phyloP scores from a whole-genome alignment of 2,113 vertebrate genomes.

The Callionymus lyra region DNA sequence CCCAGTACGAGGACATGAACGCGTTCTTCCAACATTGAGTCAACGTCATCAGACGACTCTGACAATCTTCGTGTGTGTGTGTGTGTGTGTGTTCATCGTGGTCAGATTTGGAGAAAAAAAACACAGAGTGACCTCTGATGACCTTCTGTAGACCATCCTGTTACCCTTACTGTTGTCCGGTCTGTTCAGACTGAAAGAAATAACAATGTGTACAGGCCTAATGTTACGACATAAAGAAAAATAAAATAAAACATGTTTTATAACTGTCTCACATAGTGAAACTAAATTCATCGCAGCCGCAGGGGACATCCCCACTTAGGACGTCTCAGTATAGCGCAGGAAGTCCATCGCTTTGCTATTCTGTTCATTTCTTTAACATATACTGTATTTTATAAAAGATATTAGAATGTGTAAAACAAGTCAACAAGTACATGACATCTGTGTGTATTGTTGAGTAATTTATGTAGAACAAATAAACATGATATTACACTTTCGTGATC shows the following conservation, averaged over 20 bases:
- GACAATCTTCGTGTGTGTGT: slow-evolving; percentile 26
- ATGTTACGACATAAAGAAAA: slow-evolving; percentile 46
- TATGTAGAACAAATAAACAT: too few species aligned
- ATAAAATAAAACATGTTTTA: slow-evolving; percentile 52
- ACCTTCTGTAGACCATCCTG: slow-evolving; percentile 46
- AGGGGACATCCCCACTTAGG: background rate
- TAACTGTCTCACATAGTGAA: slow-evolving; percentile 51
- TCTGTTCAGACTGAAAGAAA: slow-evolving; percentile 55
- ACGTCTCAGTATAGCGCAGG: too few species aligned
- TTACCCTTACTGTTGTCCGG: slow-evolving; percentile 51
- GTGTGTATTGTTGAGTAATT: too few species aligned
- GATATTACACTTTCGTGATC: too few species aligned
- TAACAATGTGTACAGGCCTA: slow-evolving; percentile 44
- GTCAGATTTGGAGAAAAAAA: slow-evolving; percentile 3
- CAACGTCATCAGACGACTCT: background rate
- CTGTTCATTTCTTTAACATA: too few species aligned
- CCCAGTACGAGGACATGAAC: slow-evolving; percentile 92
- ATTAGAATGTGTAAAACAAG: too few species aligned
- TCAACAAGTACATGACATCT: too few species aligned
- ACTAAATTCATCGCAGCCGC: slow-evolving; percentile 9
- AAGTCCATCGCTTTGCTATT: too few species aligned
- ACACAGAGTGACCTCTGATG: slow-evolving; percentile 25
- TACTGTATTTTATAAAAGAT: too few species aligned
- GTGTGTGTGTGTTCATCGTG: too few species aligned
- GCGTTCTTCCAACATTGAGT: slow-evolving; percentile 92